Percentiles rank a stretch among this genome's conserved stretches.
Evolutionary conservation across 2,888 invertebrate species (phyloP).

Genomic region (Gymnosoma rotundatum): DNA sequence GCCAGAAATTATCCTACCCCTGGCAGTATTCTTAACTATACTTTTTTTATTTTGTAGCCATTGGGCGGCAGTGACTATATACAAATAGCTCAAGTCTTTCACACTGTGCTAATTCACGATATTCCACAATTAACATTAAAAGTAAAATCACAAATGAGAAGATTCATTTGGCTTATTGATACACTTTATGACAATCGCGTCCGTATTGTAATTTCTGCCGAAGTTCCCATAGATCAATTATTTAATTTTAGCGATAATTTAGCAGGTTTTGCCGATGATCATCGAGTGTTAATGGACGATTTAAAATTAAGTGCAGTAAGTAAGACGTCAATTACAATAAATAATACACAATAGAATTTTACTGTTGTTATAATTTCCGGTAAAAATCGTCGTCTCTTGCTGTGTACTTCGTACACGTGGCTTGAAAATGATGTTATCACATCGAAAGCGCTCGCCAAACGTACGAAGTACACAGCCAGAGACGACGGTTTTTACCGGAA

Average conservation of each 20-base stretch:
- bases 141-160: constrained; percentile 92
- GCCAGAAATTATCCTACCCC: neutral
- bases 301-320: constrained; percentile 90
- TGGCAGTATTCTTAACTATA: too few species aligned
- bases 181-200: constrained; percentile 97
- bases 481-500: too few species aligned
- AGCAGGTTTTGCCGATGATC: constrained; percentile 87
- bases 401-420: too few species aligned
- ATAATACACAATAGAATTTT: too few species aligned
- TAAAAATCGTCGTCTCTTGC: too few species aligned
- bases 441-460: too few species aligned
- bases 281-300: constrained; percentile 97
- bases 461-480: too few species aligned
- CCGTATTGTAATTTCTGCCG: constrained; percentile 92
- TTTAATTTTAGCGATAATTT: constrained; percentile 83
- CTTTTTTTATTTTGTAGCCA: constrained; percentile 85
- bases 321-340: constrained; percentile 61
- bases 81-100: constrained; percentile 95
- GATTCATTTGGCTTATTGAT: constrained; percentile 98
- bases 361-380: too few species aligned
- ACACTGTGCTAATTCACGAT: constrained; percentile 95
- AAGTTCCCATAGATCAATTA: constrained; percentile 88
- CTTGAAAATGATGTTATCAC: too few species aligned
- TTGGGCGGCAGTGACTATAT: constrained; percentile 97
- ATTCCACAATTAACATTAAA: constrained; percentile 92